Percentiles rank a stretch among this genome's conserved stretches.
phyloP scores from a whole-genome alignment of 2,888 invertebrate genomes.

The Teleiodes luculella region DNA sequence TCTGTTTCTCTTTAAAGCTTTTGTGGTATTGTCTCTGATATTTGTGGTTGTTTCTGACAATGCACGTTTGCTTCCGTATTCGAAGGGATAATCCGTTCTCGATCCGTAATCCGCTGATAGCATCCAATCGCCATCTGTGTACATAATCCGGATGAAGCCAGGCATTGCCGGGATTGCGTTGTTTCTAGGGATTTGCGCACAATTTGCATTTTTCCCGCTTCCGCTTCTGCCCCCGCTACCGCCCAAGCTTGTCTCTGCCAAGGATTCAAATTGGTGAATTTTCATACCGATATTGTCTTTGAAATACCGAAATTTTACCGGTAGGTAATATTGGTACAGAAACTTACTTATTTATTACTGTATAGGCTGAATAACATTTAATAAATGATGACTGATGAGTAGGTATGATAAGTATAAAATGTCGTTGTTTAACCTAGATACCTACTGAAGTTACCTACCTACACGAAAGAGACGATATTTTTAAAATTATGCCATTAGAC shows the following conservation, averaged over 20 bases:
- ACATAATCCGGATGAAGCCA: conserved; percentile 25
- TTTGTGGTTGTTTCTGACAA: not conserved
- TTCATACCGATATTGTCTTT: no score
- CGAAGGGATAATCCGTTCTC: not conserved
- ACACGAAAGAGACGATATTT: no score
- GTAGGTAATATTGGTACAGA: no score
- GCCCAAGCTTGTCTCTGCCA: conserved; percentile 4
- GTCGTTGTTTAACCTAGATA: no score
- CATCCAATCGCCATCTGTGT: conserved; percentile 5
- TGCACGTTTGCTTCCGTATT: not conserved
- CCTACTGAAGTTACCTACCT: no score
- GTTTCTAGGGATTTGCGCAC: conserved; percentile 43
- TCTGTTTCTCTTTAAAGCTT: not conserved
- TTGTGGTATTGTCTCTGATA: not conserved
- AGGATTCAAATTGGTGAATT: no score
- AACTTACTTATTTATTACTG: no score
- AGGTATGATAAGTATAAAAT: no score
- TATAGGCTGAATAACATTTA: no score
- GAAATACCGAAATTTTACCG: no score
- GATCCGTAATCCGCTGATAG: not conserved
- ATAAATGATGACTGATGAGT: no score
- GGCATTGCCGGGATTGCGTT: conserved; percentile 33
- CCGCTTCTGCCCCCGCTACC: conserved; percentile 17
- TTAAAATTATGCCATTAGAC: no score
- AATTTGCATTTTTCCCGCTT: conserved; percentile 53